Evolutionary conservation across 2,797 vertebrate genomes (phyloP), one percentile per base, ranked within the genome.

Genomic region (Lithobates sylvaticus): DNA sequence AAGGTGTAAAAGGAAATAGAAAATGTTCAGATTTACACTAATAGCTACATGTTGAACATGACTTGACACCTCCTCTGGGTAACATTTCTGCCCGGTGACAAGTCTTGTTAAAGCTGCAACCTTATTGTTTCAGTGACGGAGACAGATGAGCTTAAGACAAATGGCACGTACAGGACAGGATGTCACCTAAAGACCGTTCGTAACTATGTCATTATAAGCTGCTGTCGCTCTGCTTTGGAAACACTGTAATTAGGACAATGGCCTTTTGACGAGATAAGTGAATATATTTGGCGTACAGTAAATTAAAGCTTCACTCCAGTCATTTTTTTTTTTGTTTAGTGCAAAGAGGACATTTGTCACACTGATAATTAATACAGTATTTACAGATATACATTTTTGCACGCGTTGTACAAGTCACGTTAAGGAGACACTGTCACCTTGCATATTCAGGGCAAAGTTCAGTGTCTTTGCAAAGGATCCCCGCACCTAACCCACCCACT

Each of bases 131-230:
- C 12, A 75, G 44, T 21, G 54, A 87, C 75, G 75, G 74, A 84
- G 71, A 42, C 61, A 74, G 32, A 54, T 69, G 68, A 61, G 85
- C 44, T 54, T 23, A 42, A 54, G 74, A n/a, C 18, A 18, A 67
- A n/a, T 32, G 27, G 76, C 86, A 87, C 86, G 81, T 87, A 87
- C 58, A 74, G 70, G 18, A 79, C 81, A 74, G 81, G 85, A 87
- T 86, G 50, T 73, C 67, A 82, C 79, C 79, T 82, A 67, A 70
- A 82, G 85, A 65, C 75, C 10, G 58, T 76, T 32, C 39, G 75
- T 83, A 67, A 78, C 85, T 15, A 81, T 86, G 84, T 70, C 71
- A 81, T 68, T 75, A 68, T 36, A 82, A 64, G 4, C 15, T 64
- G 70, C 64, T 70, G 29, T n/a, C 50, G 69, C 84, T 64, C 79